A percentile compares a stretch with the other conserved stretches of the same genome.
Evolutionary conservation across 2,888 invertebrate species (phyloP).

Genomic region (Tanytarsus gracilentus): DNA sequence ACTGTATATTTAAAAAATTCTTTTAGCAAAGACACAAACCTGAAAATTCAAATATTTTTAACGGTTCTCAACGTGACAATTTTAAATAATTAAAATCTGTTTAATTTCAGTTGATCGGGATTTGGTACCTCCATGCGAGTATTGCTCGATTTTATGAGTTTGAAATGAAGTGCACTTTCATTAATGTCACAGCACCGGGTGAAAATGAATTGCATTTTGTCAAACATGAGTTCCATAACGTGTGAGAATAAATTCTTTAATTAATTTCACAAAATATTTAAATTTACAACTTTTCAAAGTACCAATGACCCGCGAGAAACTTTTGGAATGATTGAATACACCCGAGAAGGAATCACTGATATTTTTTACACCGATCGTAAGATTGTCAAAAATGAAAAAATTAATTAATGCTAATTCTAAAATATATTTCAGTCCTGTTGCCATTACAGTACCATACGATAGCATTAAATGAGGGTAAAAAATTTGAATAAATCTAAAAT

Average conservation of each 20-base stretch:
- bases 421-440: not conserved
- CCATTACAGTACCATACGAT: conserved; percentile 11
- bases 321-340: conserved; percentile 9
- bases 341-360: not conserved
- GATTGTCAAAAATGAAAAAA: not conserved
- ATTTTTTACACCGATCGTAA: conserved; percentile 10
- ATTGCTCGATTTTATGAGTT: conserved; percentile 10
- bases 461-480: not conserved
- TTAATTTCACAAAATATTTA: not conserved
- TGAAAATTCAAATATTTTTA: too few relatives aligned
- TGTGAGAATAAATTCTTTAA: not conserved
- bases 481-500: not conserved
- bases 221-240: conserved; percentile 3
- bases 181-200: not conserved
- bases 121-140: conserved; percentile 13
- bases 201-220: conserved; percentile 1
- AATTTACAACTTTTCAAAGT: too few relatives aligned
- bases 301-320: conserved; percentile 4
- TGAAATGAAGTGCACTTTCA: not conserved
- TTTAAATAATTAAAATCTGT: too few relatives aligned
- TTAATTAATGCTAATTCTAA: not conserved
- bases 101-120: not conserved
- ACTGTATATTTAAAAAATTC: too few relatives aligned
- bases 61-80: too few relatives aligned
- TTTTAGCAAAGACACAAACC: too few relatives aligned